phyloP scores from a whole-genome alignment of 2,888 invertebrate genomes.

The Automeris io region DNA sequence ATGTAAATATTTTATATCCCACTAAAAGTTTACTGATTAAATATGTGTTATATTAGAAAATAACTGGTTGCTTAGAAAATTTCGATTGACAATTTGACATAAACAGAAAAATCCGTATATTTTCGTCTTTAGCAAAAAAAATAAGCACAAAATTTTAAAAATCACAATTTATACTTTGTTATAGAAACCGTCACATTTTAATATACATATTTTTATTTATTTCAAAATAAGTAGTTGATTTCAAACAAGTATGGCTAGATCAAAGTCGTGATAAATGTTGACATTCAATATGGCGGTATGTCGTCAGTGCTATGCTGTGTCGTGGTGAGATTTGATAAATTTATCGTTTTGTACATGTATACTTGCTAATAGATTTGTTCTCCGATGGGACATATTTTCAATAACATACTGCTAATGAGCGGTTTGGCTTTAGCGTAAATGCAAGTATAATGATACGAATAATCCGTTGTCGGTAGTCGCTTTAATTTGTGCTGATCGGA shows the following conservation, averaged over 20 bases:
- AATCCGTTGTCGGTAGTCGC: slow-evolving; percentile 34
- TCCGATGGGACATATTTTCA: slow-evolving; percentile 27
- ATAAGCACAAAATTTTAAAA: slow-evolving; percentile 67
- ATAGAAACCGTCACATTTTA: background rate
- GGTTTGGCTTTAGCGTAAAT: slow-evolving; percentile 29
- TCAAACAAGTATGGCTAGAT: slow-evolving; percentile 45
- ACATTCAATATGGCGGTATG: slow-evolving; percentile 97
- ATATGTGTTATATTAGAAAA: no score
- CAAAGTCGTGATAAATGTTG: slow-evolving; percentile 75
- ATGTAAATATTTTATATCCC: no score
- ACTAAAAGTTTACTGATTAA: no score
- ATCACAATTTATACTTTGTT: slow-evolving; percentile 23
- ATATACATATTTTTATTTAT: slow-evolving; percentile 21
- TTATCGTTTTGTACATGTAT: slow-evolving; percentile 43
- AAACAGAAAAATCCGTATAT: slow-evolving; percentile 49
- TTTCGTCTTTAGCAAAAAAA: slow-evolving; percentile 61
- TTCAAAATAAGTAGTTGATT: slow-evolving; percentile 20
- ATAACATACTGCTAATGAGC: slow-evolving; percentile 28
- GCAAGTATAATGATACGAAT: slow-evolving; percentile 23
- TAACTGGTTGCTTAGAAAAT: background rate
- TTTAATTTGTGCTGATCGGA: slow-evolving; percentile 53
- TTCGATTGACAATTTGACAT: background rate
- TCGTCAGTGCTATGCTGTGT: slow-evolving; percentile 97
- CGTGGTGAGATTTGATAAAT: slow-evolving; percentile 88
- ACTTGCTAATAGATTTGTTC: slow-evolving; percentile 33